phyloP scores from a whole-genome alignment of 2,797 vertebrate genomes.

The Pygocentrus nattereri region DNA sequence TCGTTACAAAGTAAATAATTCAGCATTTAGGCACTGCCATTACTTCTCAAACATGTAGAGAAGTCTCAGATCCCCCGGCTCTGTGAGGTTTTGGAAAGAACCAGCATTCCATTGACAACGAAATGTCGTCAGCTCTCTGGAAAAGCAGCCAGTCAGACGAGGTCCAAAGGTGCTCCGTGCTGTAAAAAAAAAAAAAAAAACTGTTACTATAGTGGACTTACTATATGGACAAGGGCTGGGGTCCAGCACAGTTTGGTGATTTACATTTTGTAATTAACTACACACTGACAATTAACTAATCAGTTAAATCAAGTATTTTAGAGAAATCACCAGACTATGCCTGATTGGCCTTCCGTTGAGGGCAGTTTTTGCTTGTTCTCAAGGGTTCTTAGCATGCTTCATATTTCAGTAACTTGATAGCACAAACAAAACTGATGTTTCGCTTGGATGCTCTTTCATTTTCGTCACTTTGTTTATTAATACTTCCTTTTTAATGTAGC shows the following conservation, averaged over 20 bases:
- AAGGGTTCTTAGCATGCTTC: too few relatives aligned
- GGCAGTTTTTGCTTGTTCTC: too few relatives aligned
- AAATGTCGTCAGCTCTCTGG: conserved; percentile 90
- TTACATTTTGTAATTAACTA: not conserved
- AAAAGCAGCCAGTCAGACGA: conserved; percentile 86
- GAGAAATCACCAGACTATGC: too few relatives aligned
- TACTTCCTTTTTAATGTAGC: too few relatives aligned
- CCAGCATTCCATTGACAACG: conserved; percentile 88
- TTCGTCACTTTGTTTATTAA: too few relatives aligned
- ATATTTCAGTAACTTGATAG: too few relatives aligned
- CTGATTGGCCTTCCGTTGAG: too few relatives aligned
- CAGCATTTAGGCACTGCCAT: conserved; percentile 50
- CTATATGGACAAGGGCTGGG: not conserved
- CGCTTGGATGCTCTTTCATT: too few relatives aligned
- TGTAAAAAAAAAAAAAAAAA: conserved; percentile 46
- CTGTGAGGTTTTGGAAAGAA: conserved; percentile 73
- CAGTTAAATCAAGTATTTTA: too few relatives aligned
- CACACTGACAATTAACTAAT: too few relatives aligned
- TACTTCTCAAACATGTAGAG: conserved; percentile 85
- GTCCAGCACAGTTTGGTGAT: not conserved
- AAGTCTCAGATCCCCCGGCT: conserved; percentile 79
- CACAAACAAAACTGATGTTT: too few relatives aligned
- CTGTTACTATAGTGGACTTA: not conserved
- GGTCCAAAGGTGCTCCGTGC: conserved; percentile 68
- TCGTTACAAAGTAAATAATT: not conserved